phyloP scores from a whole-genome alignment of 2,888 invertebrate species.

The Coelopa pilipes region DNA sequence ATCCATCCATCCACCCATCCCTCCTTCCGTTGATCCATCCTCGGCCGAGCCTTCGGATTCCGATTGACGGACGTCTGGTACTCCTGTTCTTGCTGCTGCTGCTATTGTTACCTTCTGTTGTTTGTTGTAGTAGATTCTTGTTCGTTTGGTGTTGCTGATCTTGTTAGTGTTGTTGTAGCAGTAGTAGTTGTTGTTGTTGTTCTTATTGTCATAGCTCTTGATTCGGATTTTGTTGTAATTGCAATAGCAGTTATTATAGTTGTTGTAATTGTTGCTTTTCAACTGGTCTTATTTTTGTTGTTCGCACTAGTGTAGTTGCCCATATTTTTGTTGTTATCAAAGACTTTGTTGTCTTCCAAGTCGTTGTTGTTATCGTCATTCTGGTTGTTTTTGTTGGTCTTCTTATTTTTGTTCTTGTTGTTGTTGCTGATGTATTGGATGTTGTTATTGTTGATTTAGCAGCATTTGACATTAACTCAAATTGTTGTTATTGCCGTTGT shows the following conservation, averaged over 20 bases:
- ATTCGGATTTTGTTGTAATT: not conserved
- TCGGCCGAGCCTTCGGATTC: not conserved
- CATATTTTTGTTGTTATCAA: no score
- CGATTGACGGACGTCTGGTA: no score
- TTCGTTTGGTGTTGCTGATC: constrained; percentile 15
- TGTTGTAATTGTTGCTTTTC: constrained; percentile 9
- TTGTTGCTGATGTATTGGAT: not conserved
- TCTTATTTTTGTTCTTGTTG: constrained; percentile 30
- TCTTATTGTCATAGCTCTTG: constrained; percentile 10
- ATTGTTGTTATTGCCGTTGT: constrained; percentile 34
- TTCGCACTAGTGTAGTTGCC: no score
- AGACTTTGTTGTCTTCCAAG: constrained; percentile 11
- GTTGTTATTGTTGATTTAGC: constrained; percentile 25
- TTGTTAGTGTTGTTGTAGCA: not conserved
- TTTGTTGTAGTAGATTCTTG: no score
- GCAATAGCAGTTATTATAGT: not conserved
- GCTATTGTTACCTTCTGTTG: constrained; percentile 10
- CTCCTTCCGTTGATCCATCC: constrained; percentile 4
- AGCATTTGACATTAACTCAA: constrained; percentile 35
- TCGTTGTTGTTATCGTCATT: constrained; percentile 35
- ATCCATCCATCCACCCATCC: constrained; percentile 20
- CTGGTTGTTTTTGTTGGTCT: constrained; percentile 34
- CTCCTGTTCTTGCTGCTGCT: constrained; percentile 16
- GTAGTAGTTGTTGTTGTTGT: constrained; percentile 5
- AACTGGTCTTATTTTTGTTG: constrained; percentile 30